These are phyloP conservation scores for Ophonus ardosiacus DNA, from an alignment of 2,888 invertebrate species.

Conservation along the genomic window DNA sequence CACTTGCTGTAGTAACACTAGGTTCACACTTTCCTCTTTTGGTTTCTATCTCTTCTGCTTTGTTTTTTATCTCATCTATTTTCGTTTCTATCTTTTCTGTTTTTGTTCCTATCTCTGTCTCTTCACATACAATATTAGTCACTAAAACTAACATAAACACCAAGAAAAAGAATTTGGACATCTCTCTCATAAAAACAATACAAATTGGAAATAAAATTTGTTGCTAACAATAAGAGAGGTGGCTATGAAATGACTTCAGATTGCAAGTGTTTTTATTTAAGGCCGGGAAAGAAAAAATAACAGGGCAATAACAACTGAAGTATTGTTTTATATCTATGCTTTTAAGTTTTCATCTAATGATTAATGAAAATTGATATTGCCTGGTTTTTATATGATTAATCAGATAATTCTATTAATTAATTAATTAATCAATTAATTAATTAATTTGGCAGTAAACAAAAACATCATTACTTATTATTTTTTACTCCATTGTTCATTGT, in stretches of 20 bases:
- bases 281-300: background rate
- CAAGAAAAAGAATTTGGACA: background rate
- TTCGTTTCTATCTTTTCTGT: no score
- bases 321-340: conserved; percentile 25
- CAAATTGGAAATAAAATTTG: conserved; percentile 1
- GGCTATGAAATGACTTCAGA: background rate
- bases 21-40: background rate
- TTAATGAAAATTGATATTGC: background rate
- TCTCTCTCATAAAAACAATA: background rate
- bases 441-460: no score
- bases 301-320: conserved; percentile 18
- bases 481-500: no score
- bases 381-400: background rate
- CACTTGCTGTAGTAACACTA: conserved; percentile 76
- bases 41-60: no score
- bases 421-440: background rate
- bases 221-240: background rate
- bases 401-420: background rate
- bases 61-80: no score
- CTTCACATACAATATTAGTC: background rate
- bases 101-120: background rate
- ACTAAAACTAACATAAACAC: background rate
- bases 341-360: conserved; percentile 4
- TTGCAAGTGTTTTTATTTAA: background rate
- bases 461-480: no score